Percentiles rank a stretch among this genome's conserved stretches.
phyloP scores from a whole-genome alignment of 2,113 vertebrate genomes.

The Nothocercus nigrocapillus region DNA sequence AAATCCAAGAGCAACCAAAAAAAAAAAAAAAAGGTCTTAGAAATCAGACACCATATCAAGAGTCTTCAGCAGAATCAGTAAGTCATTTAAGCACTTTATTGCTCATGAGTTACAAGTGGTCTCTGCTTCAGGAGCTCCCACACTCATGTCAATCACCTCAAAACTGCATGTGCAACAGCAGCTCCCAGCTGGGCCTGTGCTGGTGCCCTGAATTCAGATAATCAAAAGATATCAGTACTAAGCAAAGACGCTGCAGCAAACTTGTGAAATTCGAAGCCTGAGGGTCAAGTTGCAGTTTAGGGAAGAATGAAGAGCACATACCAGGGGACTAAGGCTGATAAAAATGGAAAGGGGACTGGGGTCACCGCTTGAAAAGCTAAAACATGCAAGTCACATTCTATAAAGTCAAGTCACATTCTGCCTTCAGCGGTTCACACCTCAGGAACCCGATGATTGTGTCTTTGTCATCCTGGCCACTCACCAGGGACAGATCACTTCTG shows the following conservation, averaged over 20 bases:
- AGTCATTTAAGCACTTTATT: not conserved
- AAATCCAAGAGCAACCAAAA: not conserved
- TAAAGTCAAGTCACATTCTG: not conserved
- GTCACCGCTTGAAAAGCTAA: not conserved
- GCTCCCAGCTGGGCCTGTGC: not conserved
- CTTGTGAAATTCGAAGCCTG: not conserved
- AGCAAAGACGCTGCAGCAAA: not conserved
- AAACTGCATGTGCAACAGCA: not conserved
- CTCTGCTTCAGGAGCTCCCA: not conserved
- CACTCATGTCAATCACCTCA: not conserved
- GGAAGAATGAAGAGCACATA: not conserved
- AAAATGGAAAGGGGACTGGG: not conserved
- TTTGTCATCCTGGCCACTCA: not conserved
- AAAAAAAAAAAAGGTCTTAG: not conserved
- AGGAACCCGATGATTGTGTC: not conserved
- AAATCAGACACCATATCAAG: not conserved
- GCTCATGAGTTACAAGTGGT: not conserved
- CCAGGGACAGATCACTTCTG: not conserved
- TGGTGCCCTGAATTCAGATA: not conserved
- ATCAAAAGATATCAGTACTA: not conserved
- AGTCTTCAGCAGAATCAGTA: not conserved
- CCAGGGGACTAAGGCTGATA: not conserved
- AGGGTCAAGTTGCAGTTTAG: not conserved
- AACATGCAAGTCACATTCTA: not conserved
- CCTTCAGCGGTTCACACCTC: not conserved